Conservation (phyloP, 2,888 invertebrate genomes). For the Tetheella fluctuosa region DNA sequence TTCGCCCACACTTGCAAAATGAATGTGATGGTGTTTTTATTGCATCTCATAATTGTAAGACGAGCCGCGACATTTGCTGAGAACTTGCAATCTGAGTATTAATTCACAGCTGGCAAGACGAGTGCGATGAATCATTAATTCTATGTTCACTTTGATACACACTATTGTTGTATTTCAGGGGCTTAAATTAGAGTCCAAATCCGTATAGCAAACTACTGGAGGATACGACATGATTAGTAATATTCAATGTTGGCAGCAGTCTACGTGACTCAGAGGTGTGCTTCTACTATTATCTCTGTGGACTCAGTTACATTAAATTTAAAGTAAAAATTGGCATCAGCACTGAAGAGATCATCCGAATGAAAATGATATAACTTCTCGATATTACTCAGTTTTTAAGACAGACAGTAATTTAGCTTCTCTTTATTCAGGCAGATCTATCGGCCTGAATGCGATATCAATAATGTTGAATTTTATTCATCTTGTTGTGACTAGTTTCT, state of each 20-base stretch:
- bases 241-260: slow-evolving; percentile 66
- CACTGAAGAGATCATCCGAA: slow-evolving; percentile 33
- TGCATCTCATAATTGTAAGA: slow-evolving; percentile 58
- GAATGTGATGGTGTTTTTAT: slow-evolving; percentile 14
- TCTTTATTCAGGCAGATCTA: background rate
- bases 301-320: slow-evolving; percentile 37
- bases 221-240: slow-evolving; percentile 51
- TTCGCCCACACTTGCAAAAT: slow-evolving; percentile 1
- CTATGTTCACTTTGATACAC: slow-evolving; percentile 43
- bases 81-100: slow-evolving; percentile 69
- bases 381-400: slow-evolving; percentile 14
- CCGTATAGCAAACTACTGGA: slow-evolving; percentile 43
- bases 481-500: background rate
- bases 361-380: slow-evolving; percentile 32
- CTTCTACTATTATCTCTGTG: slow-evolving; percentile 64
- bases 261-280: slow-evolving; percentile 71
- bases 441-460: background rate
- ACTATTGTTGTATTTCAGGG: slow-evolving; percentile 35
- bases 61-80: slow-evolving; percentile 59
- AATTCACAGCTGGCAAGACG: slow-evolving; percentile 68
- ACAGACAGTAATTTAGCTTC: slow-evolving; percentile 3
- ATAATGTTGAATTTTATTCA: background rate
- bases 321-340: slow-evolving; percentile 43
- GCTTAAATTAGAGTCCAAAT: slow-evolving; percentile 54
- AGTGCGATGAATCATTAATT: slow-evolving; percentile 67